These are phyloP conservation scores for Diadophis punctatus DNA, from an alignment of 2,113 vertebrate genomes.

Conservation along the genomic window DNA sequence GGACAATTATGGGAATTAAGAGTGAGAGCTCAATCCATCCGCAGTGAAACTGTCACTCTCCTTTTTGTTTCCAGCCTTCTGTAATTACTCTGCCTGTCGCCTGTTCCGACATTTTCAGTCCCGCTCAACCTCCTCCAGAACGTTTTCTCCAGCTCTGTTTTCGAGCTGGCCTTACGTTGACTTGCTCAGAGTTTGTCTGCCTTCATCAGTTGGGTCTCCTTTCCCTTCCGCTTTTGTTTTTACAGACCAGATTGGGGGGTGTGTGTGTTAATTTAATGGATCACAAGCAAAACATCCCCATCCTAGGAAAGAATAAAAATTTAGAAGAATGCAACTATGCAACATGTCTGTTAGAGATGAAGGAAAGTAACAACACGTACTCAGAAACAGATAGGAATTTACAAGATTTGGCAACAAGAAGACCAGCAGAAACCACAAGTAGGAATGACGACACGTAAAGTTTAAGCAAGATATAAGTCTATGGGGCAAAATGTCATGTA, in stretches of 20 bases:
- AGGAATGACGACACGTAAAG: too few species aligned
- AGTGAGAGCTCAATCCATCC: constrained; percentile 61
- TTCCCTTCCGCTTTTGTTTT: constrained; percentile 10
- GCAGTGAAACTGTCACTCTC: constrained; percentile 60
- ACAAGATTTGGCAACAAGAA: too few species aligned
- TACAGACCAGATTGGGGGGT: neutral
- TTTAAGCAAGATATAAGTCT: too few species aligned
- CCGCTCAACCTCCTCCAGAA: constrained; percentile 9
- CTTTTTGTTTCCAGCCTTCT: constrained; percentile 57
- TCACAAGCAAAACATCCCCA: too few species aligned
- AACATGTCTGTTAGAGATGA: too few species aligned
- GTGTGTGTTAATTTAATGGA: too few species aligned
- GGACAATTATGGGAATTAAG: constrained; percentile 68
- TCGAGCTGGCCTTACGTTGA: constrained; percentile 13
- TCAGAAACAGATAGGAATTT: too few species aligned
- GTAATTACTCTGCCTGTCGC: constrained; percentile 58
- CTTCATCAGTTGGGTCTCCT: neutral
- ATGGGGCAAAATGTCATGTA: too few species aligned
- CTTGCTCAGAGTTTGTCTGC: neutral
- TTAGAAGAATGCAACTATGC: too few species aligned
- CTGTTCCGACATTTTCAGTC: constrained; percentile 46
- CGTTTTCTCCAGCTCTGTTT: constrained; percentile 15
- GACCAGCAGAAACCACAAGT: too few species aligned
- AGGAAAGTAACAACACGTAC: too few species aligned
- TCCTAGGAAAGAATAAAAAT: too few species aligned